Base-by-base conservation (phyloP, 1,140 invertebrate species). In the fruit fly (Drosophila melanogaster) region DNA sequence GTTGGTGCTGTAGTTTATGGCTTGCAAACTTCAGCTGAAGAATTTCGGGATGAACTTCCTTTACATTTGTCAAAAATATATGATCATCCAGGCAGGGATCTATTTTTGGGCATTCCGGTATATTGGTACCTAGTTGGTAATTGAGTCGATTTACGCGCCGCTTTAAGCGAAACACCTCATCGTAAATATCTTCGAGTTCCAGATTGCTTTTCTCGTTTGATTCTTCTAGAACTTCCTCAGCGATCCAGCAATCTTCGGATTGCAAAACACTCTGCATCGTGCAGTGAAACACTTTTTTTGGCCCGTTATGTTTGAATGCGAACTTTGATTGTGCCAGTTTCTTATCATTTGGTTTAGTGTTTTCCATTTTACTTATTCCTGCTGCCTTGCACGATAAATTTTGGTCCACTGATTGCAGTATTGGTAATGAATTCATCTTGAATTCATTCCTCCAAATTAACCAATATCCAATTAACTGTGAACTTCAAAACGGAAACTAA, bases 1-100 rank as follows among this genome's bases (percentile, higher is more conserved):
- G 15, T 38, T 81, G 80, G 3, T 71, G 41, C 0, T 17, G 19
- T 8, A 83, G 19, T 43, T 71, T 70, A 7, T 59, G 30, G 44
- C 49, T 71, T 14, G 53, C 38, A 12, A 58, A 50, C 17, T 64
- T 43, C 15, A 83, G 40, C 11, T 64, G 11, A 0, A 64, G 35
- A 0, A 83, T 67, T 2, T 72, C 54, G 0, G 74, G 40, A 17
- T 67, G 44, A 1, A 47, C 19, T 11, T 12, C 4, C 1, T 11
- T 8, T 15, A 41, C 6, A 1, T 51, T 30, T 3, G 15, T 24
- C 5, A 81, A 38, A 14, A 75, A 51, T 11, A 74, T 0, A 3
- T 71, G 2, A 7, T 54, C 37, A 1, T 65, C 4, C 10, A 47
- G 17, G 15, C 79, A 75, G 1, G 17, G 3, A 38, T 78, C 50